Evolutionary conservation across 2,888 invertebrate genomes (phyloP).

Genomic region (Tenthredo notha): DNA sequence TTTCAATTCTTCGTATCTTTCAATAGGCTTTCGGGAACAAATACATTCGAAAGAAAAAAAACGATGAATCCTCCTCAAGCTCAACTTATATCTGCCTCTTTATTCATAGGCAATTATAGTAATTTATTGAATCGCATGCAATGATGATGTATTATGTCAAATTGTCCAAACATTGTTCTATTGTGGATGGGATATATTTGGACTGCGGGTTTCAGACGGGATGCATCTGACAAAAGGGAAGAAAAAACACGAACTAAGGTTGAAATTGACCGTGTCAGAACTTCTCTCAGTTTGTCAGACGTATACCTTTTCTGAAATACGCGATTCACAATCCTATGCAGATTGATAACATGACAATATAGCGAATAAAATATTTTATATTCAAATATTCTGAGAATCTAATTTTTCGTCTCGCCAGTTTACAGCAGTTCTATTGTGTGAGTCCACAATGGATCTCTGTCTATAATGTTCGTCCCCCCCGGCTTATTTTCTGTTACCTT

Average conservation of each 20-base stretch:
- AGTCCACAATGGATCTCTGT: neutral
- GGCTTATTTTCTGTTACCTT: neutral
- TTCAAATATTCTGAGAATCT: neutral
- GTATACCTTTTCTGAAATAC: neutral
- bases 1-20: neutral
- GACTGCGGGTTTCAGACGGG: neutral
- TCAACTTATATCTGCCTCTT: neutral
- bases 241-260: neutral
- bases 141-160: neutral
- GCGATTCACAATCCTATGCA: neutral
- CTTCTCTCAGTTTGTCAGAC: neutral
- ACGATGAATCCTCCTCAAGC: neutral
- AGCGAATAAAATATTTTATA: conserved; percentile 12
- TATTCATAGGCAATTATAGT: neutral
- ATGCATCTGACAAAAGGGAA: neutral
- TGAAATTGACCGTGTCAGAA: neutral
- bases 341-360: neutral
- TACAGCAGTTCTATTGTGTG: neutral
- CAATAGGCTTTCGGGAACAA: neutral
- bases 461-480: neutral
- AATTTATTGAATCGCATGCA: conserved; percentile 17
- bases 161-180: neutral
- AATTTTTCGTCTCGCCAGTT: neutral
- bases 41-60: neutral
- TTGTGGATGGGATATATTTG: neutral